Conservation (phyloP, 2,113 vertebrate species). For the Progne subis region DNA sequence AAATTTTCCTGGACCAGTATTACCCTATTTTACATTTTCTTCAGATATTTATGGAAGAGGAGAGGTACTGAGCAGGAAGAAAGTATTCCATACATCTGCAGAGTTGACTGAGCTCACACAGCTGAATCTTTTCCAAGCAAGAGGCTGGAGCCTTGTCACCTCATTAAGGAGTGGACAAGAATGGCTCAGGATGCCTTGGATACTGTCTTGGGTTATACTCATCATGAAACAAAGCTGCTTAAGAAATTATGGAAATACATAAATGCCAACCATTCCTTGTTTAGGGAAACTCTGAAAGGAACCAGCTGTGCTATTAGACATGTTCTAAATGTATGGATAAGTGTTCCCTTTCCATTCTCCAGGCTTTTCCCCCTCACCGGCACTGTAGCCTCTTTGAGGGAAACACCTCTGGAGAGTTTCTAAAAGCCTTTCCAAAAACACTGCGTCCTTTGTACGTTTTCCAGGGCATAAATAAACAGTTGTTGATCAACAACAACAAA, state of each 20-base stretch:
- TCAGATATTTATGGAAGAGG: background rate
- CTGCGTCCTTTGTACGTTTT: rapidly evolving
- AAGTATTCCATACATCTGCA: background rate
- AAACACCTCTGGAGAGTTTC: background rate
- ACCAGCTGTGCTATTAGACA: background rate
- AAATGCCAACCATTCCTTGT: background rate
- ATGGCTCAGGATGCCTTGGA: background rate
- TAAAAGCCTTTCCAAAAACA: background rate
- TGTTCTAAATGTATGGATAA: background rate
- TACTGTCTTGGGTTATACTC: background rate
- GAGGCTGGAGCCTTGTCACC: background rate
- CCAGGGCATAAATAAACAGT: background rate
- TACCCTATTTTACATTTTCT: background rate
- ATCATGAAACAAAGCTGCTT: background rate
- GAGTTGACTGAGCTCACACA: background rate
- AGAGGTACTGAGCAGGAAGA: background rate
- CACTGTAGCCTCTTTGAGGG: background rate
- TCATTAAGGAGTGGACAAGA: background rate
- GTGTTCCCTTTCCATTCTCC: background rate
- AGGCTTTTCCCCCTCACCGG: background rate
- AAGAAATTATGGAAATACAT: constrained; percentile 7
- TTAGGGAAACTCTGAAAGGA: background rate
- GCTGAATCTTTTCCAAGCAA: background rate
- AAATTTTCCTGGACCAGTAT: background rate
- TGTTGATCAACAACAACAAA: constrained; percentile 10